A percentile compares a stretch with the other conserved stretches of the same genome.
phyloP scores from a whole-genome alignment of 2,113 vertebrate genomes.

The Peromyscus polionotus region DNA sequence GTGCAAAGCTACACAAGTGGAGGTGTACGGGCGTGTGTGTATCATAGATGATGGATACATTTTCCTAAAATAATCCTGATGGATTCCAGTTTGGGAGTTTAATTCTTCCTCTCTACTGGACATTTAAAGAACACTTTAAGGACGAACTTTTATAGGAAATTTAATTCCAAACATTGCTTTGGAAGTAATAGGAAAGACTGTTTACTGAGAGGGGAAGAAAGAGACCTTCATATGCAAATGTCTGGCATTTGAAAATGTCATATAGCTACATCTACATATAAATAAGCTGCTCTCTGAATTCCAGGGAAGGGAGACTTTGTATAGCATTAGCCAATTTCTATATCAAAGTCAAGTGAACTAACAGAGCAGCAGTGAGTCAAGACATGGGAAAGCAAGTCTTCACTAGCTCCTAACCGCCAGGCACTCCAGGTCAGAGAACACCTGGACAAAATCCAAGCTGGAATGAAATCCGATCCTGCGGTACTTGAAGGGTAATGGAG shows the following conservation, averaged over 20 bases:
- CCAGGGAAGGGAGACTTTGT: slow-evolving; percentile 78
- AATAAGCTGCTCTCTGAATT: slow-evolving; percentile 86
- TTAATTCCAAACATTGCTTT: slow-evolving; percentile 76
- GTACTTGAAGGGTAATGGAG: neutral
- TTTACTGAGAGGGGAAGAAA: slow-evolving; percentile 83
- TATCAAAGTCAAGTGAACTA: slow-evolving; percentile 81
- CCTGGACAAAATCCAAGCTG: slow-evolving; percentile 1
- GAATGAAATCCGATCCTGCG: neutral
- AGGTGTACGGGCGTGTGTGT: neutral
- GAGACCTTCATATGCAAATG: slow-evolving; percentile 91
- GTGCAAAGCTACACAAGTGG: slow-evolving; percentile 9
- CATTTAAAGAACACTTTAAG: slow-evolving; percentile 73
- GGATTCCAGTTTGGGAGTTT: slow-evolving; percentile 25
- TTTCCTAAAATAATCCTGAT: neutral
- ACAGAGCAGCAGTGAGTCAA: slow-evolving; percentile 60
- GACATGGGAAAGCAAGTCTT: slow-evolving; percentile 68
- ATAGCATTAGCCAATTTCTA: slow-evolving; percentile 78
- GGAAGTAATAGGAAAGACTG: slow-evolving; percentile 81
- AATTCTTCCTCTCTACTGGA: slow-evolving; percentile 5
- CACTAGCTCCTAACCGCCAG: slow-evolving; percentile 60
- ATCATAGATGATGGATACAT: neutral
- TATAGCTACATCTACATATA: slow-evolving; percentile 90
- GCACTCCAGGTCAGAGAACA: slow-evolving; percentile 44
- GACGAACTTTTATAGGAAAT: slow-evolving; percentile 73
- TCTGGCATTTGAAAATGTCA: slow-evolving; percentile 93